Conservation (phyloP, 1,140 invertebrate species). For the Oryzaephilus surinamensis region DNA sequence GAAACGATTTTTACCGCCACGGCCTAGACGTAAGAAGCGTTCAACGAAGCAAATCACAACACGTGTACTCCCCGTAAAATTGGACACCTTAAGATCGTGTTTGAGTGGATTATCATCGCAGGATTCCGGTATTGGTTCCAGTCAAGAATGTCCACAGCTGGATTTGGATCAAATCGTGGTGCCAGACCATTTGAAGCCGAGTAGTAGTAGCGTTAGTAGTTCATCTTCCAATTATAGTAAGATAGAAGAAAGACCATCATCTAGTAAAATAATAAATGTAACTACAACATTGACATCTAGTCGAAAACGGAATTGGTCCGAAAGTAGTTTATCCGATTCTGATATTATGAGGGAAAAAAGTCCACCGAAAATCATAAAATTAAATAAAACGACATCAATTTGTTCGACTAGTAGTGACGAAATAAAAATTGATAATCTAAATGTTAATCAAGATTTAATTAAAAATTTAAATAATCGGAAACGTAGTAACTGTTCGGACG, state of each 20-base stretch:
- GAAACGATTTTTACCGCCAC: slow-evolving; percentile 52
- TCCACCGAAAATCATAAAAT: slow-evolving; percentile 5
- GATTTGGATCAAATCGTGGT: slow-evolving; percentile 26
- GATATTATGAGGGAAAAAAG: slow-evolving; percentile 16
- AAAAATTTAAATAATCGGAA: too few species aligned
- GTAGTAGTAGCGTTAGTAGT: too few species aligned
- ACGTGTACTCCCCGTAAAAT: slow-evolving; percentile 14
- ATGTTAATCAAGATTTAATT: too few species aligned
- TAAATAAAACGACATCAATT: background rate
- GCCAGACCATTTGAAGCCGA: slow-evolving; percentile 8
- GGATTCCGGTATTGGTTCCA: slow-evolving; percentile 25
- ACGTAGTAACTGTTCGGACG: too few species aligned
- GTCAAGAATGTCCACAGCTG: slow-evolving; percentile 22
- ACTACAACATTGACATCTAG: background rate
- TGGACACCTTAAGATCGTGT: slow-evolving; percentile 25
- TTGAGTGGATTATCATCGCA: slow-evolving; percentile 22
- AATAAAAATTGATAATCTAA: too few species aligned
- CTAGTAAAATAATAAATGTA: background rate
- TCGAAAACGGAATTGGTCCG: slow-evolving; percentile 20
- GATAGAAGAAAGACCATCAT: slow-evolving; percentile 1
- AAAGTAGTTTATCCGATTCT: slow-evolving; percentile 23
- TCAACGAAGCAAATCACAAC: slow-evolving; percentile 7
- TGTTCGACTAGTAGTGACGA: too few species aligned
- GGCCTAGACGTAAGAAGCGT: slow-evolving; percentile 38
- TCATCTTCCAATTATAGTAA: too few species aligned